Conservation (phyloP, 2,797 vertebrate genomes). For the Eleutherodactylus coqui region DNA sequence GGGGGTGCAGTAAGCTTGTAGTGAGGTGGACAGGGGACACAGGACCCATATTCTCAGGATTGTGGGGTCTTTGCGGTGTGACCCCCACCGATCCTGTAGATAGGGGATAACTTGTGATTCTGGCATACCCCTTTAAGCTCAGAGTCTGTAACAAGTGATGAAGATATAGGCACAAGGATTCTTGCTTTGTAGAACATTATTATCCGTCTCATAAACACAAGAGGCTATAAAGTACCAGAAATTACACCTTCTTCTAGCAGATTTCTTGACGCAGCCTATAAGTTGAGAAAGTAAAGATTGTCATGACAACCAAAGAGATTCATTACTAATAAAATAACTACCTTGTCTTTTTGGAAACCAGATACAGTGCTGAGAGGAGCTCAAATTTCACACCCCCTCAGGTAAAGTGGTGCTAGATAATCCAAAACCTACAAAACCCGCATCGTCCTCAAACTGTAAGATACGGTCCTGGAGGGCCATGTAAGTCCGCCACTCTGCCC, state of each 20-base stretch:
- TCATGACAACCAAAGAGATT: slow-evolving; percentile 9
- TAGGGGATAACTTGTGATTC: too few relatives aligned
- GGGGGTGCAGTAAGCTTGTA: too few relatives aligned
- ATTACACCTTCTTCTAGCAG: not conserved
- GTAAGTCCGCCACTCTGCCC: not conserved
- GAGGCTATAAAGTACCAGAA: not conserved
- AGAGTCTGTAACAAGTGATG: not conserved
- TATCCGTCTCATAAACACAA: not conserved
- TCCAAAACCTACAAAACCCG: not conserved
- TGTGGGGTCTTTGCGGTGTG: too few relatives aligned
- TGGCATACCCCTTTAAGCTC: too few relatives aligned
- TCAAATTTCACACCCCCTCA: not conserved
- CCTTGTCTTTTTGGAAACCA: slow-evolving; percentile 7
- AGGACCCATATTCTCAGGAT: too few relatives aligned
- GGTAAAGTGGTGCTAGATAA: not conserved
- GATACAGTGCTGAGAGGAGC: not conserved
- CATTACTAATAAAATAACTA: slow-evolving; percentile 7
- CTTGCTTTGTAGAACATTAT: not conserved
- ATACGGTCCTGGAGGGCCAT: not conserved
- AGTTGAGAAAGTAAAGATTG: slow-evolving; percentile 4
- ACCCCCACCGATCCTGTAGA: too few relatives aligned
- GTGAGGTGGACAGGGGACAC: too few relatives aligned
- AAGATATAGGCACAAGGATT: not conserved
- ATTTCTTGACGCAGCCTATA: not conserved
- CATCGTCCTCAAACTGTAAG: not conserved